phyloP scores from a whole-genome alignment of 2,113 vertebrate genomes.

The Serinus canaria region DNA sequence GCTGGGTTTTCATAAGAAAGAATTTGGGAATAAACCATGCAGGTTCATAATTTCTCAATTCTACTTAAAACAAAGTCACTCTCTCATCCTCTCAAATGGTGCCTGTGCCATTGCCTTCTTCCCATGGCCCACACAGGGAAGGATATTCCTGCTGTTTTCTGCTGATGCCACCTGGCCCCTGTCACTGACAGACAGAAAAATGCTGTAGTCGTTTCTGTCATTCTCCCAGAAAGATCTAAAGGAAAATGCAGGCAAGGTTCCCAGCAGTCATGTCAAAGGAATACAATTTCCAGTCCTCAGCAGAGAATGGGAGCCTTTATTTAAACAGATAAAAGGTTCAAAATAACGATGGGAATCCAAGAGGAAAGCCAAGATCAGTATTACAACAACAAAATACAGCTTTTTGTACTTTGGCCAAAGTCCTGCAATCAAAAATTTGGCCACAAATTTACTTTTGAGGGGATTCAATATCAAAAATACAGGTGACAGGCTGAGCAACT shows the following conservation, averaged over 20 bases:
- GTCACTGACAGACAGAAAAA: neutral
- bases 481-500: neutral
- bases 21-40: neutral
- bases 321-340: neutral
- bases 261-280: neutral
- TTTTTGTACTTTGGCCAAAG: neutral
- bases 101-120: neutral
- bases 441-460: neutral
- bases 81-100: neutral
- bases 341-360: neutral
- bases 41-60: neutral
- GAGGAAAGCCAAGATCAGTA: neutral
- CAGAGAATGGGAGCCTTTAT: neutral
- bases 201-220: neutral
- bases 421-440: neutral
- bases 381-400: neutral
- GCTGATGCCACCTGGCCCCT: neutral
- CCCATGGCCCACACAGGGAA: neutral
- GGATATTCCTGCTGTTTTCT: neutral
- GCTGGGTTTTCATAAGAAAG: neutral
- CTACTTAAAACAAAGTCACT: neutral
- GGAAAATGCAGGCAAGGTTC: neutral
- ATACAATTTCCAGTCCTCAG: neutral
- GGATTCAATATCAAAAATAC: neutral
- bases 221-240: neutral